Evolutionary conservation across 2,888 invertebrate genomes (phyloP), one percentile per base, ranked within the genome.

Genomic region (Callyntrura sp.): DNA sequence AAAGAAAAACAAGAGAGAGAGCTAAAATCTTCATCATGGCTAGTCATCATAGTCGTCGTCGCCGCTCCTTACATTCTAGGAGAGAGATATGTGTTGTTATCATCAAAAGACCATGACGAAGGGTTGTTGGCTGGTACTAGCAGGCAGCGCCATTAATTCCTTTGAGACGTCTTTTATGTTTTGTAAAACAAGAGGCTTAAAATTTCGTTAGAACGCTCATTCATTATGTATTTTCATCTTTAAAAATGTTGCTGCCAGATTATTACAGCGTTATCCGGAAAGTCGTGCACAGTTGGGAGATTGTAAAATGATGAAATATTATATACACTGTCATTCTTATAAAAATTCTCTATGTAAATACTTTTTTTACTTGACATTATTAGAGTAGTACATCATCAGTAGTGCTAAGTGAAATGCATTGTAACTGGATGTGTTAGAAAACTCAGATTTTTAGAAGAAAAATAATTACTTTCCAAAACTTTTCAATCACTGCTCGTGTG

Each of bases 111-210:
- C 25, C 28, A 57, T 60, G 81, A 35, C 17, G 20, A 20, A 43
- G 45, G 35, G 57, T 17, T 17, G 76, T 25, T 78, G 48, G 51
- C 20, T 70, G n/a, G n/a, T 35, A n/a, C n/a, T n/a, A 5, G 68
- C 43, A 70, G 82, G 35, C 35, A 17, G 17, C 68, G 55, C 70
- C 51, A 51, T 70, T 70, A 68, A 84, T 70, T 84, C 84, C 84
- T 70, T 84, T 84, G 84, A 70, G 84, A 84, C 76, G 45, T 51
- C 65, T 84, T 82, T 51, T 65, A 25, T 70, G 70, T 84, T 78
- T 84, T 84, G 84, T 84, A 70, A 48, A 84, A 84, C 84, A 84
- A 84, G 84, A 28, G 45, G 84, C 45, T 82, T 82, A 78, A 78
- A 78, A 78, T 57, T 81, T 81, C 43, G 57, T 81, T 60, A 60